Base-by-base conservation (phyloP, 2,113 vertebrate species). In the Aphyosemion australe region DNA sequence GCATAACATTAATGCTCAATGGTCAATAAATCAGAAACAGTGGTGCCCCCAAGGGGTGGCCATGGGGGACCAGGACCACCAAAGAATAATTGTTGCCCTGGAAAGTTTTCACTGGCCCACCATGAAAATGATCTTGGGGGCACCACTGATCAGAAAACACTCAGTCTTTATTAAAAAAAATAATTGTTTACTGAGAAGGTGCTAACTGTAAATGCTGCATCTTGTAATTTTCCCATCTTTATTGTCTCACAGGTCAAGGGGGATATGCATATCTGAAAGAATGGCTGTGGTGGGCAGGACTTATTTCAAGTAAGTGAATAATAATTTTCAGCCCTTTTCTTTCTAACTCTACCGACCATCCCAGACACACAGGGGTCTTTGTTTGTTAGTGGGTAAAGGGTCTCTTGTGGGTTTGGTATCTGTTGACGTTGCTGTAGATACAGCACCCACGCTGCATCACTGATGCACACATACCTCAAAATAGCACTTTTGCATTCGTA, bases 281-380 rank as follows among this genome's bases (percentile, higher is more conserved):
- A 72, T 94, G 93, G 93, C 86, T 95, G 2, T 96, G 94, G 94
- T 96, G 93, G 94, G 91, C 93, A 47, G 95, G 94, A 56, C 89
- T 96, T 1, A 89, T 95, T 68, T 93, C 92, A 91, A 96, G 94
- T 95, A 93, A 95, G 94, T 91, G 1, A 41, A 45, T 48, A 57
- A 12, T 1, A 11, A 1, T 19, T 18, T 15, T 12, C 6, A 6
- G 5, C 32, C 13, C 13, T 43, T 62, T 50, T 50, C 18, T 2
- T 32, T 43, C 1, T 61, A 56, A 15, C 18, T 74, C 15, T 48
- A 26, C 46, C 12, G 13, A 19, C n/a, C 37, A 60, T 52, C 37
- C 2, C 0, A 15, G 20, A 62, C 70, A 88, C 83, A 86, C 42
- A 83, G 72, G 12, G 39, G 10, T 57, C 80, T 78, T 85, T 89